Evolutionary conservation across 64 coral and sea anemone genomes (phyloP), one percentile per base, ranked within the genome.

Genomic region (Dendronephthya gigantea): DNA sequence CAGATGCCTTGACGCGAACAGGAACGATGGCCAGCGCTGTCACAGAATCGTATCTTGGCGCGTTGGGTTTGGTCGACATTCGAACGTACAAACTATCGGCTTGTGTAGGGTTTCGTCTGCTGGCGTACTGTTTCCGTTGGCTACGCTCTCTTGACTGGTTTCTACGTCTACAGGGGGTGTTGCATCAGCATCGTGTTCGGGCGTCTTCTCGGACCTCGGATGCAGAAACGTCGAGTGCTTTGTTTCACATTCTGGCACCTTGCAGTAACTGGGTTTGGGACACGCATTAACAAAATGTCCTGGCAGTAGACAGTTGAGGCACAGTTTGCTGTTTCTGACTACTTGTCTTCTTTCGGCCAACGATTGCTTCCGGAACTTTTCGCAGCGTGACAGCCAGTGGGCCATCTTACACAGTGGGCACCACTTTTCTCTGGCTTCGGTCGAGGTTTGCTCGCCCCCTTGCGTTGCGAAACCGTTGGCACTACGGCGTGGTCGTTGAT

Each of bases 211-310:
- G 9, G 58, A 30, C 29, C 9, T 79, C 72, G 22, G 12, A 19
- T 79, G 72, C 11, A 74, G 68, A 74, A 74, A 74, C 68, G 68
- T 74, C 10, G 28, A 79, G 72, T 79, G 72, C 72, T 79, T 79
- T 39, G 32, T 19, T 0, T 9, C 3, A 35, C 72, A 79, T 13
- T 79, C 72, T 79, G 34, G 72, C 7, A 79, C 72, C 0, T 19
- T 7, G 32, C 72, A 79, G 37, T n/a, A n/a, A 79, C 34, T 36
- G 32, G 15, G 1, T 35, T 35, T 79, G 28, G 72, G 72, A 7
- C 72, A 79, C 9, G 9, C 32, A 11, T 19, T 79, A 1, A 35
- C 72, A 33, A 79, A 79, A 79, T 79, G 72, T 30, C 28, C 28
- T 29, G 28, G 72, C 22, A 19, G 11, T 7, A 79, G 36, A 8